These are phyloP conservation scores for Metopia argyrocephala DNA, from an alignment of 2,888 invertebrate species.

Conservation along the genomic window DNA sequence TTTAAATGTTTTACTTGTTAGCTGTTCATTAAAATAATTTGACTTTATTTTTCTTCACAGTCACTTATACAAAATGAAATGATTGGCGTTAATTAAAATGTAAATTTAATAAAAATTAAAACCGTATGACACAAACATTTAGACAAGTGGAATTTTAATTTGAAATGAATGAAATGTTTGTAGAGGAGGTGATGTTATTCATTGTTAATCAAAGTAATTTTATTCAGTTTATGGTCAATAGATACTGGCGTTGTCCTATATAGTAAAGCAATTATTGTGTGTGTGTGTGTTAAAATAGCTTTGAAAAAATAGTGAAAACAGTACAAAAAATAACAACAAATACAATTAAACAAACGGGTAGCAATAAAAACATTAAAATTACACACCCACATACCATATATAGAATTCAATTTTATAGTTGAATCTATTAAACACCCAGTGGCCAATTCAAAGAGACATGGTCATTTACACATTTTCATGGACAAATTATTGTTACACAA, in stretches of 20 bases:
- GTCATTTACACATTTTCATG: no score
- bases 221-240: not conserved
- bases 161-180: not conserved
- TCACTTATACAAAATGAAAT: not conserved
- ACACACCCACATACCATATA: slow-evolving; percentile 6
- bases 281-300: not conserved
- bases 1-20: not conserved
- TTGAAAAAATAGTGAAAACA: not conserved
- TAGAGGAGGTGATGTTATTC: not conserved
- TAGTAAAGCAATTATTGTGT: slow-evolving; percentile 7
- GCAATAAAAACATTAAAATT: slow-evolving; percentile 8
- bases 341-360: slow-evolving; percentile 13
- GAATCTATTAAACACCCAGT: no score
- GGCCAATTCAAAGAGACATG: no score
- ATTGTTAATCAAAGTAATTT: slow-evolving; percentile 4
- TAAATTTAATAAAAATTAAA: not conserved
- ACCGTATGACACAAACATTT: not conserved
- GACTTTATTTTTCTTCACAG: not conserved
- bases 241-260: not conserved
- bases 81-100: not conserved
- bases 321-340: not conserved
- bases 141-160: not conserved
- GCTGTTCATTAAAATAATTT: not conserved
- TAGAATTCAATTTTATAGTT: no score
- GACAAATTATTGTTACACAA: no score